Percentiles rank a stretch among this genome's conserved stretches.
Conservation (phyloP, 2,797 vertebrate species). For the Delichon dasypus region DNA sequence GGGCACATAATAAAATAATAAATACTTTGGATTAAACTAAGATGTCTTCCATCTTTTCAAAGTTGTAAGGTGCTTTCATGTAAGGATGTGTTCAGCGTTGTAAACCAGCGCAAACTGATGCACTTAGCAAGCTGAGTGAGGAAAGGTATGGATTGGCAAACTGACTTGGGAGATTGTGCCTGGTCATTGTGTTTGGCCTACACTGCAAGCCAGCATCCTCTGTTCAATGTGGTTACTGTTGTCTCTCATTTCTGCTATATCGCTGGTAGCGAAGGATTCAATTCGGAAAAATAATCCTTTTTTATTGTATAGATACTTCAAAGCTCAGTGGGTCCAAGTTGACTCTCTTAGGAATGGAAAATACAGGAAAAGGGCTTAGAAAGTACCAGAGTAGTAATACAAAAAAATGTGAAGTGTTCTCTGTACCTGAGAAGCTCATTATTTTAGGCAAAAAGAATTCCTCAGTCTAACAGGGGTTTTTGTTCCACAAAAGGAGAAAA, state of each 20-base stretch:
- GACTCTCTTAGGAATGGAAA: background rate
- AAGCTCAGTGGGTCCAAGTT: background rate
- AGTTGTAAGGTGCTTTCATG: background rate
- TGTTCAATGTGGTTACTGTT: background rate
- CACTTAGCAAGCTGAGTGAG: background rate
- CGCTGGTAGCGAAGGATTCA: background rate
- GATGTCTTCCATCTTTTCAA: background rate
- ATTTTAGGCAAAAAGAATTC: background rate
- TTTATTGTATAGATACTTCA: background rate
- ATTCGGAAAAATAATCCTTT: background rate
- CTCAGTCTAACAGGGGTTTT: background rate
- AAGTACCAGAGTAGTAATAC: background rate
- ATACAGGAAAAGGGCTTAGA: background rate
- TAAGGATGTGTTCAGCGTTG: background rate
- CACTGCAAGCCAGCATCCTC: background rate
- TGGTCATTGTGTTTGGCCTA: background rate
- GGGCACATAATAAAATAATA: background rate
- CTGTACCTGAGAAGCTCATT: background rate
- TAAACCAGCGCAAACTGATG: background rate
- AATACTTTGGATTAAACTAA: background rate
- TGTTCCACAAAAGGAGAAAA: background rate
- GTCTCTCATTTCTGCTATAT: background rate
- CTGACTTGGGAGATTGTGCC: background rate
- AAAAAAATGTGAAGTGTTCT: background rate
- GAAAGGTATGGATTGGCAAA: background rate